Evolutionary conservation across 2,113 vertebrate genomes (phyloP).

Genomic region (Thinocorus orbignyianus): DNA sequence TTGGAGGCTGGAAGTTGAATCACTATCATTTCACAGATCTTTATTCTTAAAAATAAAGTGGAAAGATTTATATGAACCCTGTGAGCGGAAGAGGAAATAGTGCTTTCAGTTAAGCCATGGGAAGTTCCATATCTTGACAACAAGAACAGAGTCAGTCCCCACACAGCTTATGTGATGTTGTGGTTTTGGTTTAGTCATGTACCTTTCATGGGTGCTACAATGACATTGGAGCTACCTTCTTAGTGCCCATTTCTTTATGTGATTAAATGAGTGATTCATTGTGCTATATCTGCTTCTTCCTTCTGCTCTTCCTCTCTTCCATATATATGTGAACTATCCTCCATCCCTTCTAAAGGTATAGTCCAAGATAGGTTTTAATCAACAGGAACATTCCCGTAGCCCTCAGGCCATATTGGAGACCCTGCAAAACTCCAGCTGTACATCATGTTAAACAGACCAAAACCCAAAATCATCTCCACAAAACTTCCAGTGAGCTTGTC

Average conservation of each 20-base stretch:
- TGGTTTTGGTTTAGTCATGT: background rate
- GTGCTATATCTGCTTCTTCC: background rate
- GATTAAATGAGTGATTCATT: background rate
- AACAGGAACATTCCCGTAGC: background rate
- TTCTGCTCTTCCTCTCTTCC: background rate
- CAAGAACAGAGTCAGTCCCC: background rate
- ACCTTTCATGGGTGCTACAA: background rate
- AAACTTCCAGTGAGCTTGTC: background rate
- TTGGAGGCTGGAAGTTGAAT: background rate
- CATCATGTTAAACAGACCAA: background rate
- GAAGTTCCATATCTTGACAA: background rate
- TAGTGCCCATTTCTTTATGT: background rate
- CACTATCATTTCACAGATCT: background rate
- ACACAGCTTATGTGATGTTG: background rate
- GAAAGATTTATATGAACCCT: background rate
- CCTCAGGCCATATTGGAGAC: background rate
- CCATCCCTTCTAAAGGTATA: background rate
- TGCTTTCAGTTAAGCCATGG: background rate
- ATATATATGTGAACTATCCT: fast-evolving
- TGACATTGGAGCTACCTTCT: background rate
- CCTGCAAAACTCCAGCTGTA: background rate
- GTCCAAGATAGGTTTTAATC: background rate
- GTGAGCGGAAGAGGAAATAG: background rate
- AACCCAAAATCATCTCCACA: background rate
- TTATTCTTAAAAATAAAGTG: background rate